phyloP scores from a whole-genome alignment of 2,113 vertebrate species.

The Lepidothrix coronata region DNA sequence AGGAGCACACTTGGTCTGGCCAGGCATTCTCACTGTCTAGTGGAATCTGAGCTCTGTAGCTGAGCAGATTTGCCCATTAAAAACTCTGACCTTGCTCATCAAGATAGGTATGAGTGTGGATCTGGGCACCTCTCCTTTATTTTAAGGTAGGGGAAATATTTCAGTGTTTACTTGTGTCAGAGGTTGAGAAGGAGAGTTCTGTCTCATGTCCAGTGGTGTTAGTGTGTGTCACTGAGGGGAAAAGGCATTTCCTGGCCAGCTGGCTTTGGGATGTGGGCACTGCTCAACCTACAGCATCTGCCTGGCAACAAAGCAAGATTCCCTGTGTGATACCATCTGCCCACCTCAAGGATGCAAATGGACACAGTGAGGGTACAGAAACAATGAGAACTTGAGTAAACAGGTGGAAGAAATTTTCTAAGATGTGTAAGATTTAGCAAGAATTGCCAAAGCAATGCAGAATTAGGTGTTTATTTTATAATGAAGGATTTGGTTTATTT shows the following conservation, averaged over 20 bases:
- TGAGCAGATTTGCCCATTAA: neutral
- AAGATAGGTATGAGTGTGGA: neutral
- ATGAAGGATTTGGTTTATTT: neutral
- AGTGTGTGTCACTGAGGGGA: neutral
- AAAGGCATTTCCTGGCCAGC: neutral
- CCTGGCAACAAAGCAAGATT: accelerated
- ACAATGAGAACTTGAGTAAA: neutral
- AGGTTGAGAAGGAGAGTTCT: neutral
- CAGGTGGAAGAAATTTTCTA: neutral
- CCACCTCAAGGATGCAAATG: accelerated
- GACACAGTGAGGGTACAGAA: neutral
- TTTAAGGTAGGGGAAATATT: neutral
- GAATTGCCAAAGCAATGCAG: neutral
- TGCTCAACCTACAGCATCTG: neutral
- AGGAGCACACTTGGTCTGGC: neutral
- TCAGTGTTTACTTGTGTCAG: neutral
- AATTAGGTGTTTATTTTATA: neutral
- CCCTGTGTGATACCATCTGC: accelerated
- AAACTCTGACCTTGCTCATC: neutral
- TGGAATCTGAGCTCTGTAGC: neutral
- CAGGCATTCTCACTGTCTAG: neutral
- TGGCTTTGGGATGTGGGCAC: neutral
- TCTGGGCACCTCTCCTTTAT: neutral
- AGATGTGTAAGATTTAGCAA: neutral
- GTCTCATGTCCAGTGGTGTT: accelerated